Conservation (phyloP, 2,797 vertebrate genomes). For the Sebastolobus altivelis region DNA sequence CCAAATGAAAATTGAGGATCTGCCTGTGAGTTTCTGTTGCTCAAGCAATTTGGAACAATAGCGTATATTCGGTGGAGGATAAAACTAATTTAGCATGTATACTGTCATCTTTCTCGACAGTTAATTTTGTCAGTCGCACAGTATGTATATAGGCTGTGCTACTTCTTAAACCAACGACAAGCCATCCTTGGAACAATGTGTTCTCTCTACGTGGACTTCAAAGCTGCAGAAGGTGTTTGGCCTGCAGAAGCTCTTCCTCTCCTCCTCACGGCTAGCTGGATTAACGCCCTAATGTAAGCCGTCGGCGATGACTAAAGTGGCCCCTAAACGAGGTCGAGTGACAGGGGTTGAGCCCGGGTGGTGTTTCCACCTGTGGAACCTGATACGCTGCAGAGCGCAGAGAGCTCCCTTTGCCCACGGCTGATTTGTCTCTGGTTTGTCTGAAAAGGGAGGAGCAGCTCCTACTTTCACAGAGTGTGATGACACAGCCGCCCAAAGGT, state of each 20-base stretch:
- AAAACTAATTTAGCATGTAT: neutral
- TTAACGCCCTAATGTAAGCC: constrained; percentile 19
- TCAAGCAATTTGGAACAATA: constrained; percentile 3
- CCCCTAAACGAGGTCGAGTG: constrained; percentile 33
- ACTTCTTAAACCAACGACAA: neutral
- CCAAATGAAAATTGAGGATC: constrained; percentile 40
- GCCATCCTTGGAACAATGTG: neutral
- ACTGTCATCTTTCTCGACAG: neutral
- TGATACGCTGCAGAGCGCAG: constrained; percentile 39
- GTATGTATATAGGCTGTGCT: neutral
- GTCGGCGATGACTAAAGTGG: constrained; percentile 8
- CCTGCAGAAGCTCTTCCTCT: constrained; percentile 17
- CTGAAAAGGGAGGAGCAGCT: constrained; percentile 58
- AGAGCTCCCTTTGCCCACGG: constrained; percentile 41
- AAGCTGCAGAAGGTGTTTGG: constrained; percentile 15
- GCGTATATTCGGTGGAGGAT: neutral
- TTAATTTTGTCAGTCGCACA: neutral
- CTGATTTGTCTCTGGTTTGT: constrained; percentile 48
- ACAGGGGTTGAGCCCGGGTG: constrained; percentile 28
- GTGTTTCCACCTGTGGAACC: constrained; percentile 68
- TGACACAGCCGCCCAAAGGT: constrained; percentile 61
- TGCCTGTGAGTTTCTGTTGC: constrained; percentile 7
- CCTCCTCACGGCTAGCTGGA: constrained; percentile 14
- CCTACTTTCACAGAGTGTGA: constrained; percentile 56
- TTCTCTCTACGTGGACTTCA: neutral